Evolutionary conservation across 2,113 vertebrate genomes (phyloP).

Genomic region (Perca fluviatilis): DNA sequence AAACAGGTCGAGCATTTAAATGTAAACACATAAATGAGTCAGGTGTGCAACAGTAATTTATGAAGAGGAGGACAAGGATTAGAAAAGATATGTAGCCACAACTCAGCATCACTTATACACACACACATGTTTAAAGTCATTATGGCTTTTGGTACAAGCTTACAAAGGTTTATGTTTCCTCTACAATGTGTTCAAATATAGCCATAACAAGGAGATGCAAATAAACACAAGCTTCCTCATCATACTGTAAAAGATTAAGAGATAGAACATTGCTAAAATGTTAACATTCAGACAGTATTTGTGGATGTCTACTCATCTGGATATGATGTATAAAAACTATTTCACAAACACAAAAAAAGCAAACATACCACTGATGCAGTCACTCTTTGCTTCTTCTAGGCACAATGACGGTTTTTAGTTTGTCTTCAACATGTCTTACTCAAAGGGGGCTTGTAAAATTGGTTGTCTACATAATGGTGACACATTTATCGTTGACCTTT

Average conservation of each 20-base stretch:
- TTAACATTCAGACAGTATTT: neutral
- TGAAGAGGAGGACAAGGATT: neutral
- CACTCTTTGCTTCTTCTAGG: constrained; percentile 39
- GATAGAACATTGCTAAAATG: neutral
- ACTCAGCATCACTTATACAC: neutral
- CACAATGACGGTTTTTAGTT: constrained; percentile 36
- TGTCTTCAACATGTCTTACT: constrained; percentile 38
- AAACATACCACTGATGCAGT: constrained; percentile 67
- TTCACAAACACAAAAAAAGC: neutral
- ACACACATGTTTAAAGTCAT: neutral
- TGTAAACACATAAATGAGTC: neutral
- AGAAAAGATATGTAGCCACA: neutral
- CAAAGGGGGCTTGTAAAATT: constrained; percentile 43
- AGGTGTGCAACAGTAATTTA: neutral
- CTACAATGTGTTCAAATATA: neutral
- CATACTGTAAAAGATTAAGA: neutral
- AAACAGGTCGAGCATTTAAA: neutral
- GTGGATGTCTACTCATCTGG: neutral
- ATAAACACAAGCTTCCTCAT: neutral
- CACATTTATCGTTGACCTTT: constrained; percentile 78
- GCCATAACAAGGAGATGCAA: neutral
- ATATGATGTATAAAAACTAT: neutral
- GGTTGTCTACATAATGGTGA: constrained; percentile 51
- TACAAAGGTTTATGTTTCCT: neutral
- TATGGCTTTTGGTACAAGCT: neutral